Percentiles rank a stretch among this genome's conserved stretches.
Evolutionary conservation across 2,888 invertebrate genomes (phyloP).

Genomic region (Microctonus brassicae): DNA sequence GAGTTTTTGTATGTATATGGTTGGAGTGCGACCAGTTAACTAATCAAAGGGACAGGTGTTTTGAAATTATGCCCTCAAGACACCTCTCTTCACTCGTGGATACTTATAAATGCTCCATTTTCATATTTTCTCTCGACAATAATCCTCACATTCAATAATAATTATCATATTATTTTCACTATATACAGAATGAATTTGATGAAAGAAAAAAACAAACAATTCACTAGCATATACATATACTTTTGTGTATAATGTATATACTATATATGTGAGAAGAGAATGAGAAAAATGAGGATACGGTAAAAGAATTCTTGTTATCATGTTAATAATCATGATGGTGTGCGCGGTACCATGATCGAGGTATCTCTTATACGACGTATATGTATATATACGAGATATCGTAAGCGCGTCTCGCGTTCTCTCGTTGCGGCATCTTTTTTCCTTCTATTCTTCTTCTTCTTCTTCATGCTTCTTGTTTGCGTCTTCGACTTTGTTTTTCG

Average conservation of each 20-base stretch:
- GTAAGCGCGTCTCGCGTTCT: background rate
- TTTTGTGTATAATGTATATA: no score
- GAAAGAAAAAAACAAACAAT: no score
- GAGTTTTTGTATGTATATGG: background rate
- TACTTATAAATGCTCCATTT: no score
- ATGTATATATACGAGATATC: background rate
- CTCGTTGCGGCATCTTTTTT: background rate
- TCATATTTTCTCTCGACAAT: no score
- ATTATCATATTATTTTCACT: no score
- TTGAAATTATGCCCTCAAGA: background rate
- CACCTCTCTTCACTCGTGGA: no score
- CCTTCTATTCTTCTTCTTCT: background rate
- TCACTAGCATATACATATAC: no score
- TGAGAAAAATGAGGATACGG: background rate
- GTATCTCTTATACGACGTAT: background rate
- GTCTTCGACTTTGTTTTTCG: background rate
- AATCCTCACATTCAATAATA: no score
- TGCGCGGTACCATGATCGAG: background rate
- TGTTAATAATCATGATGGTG: conserved; percentile 6
- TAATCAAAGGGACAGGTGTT: conserved; percentile 29
- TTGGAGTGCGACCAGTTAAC: conserved; percentile 21
- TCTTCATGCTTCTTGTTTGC: background rate
- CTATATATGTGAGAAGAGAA: background rate
- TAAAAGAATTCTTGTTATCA: conserved; percentile 1
- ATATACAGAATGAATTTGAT: no score